Evolutionary conservation across 2,113 vertebrate genomes (phyloP).

Genomic region (Bambusicola thoracicus): DNA sequence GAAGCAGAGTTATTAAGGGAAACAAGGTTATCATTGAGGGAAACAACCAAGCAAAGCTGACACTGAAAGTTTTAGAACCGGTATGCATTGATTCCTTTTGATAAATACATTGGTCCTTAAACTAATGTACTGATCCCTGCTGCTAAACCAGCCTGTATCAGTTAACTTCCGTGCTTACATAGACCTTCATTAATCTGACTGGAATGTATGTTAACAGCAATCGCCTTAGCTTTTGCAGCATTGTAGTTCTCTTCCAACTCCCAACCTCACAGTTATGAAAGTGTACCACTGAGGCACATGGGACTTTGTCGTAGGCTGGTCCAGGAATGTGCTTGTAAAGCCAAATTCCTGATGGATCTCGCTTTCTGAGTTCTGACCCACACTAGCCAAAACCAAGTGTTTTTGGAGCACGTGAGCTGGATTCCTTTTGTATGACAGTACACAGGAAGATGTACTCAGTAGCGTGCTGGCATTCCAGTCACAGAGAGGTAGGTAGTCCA

Average conservation of each 20-base stretch:
- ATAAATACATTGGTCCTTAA: too few species aligned
- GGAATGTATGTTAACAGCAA: accelerated
- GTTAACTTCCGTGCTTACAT: accelerated
- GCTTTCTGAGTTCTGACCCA: background rate
- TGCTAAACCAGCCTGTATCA: too few species aligned
- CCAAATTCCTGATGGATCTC: accelerated
- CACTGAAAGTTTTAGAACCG: too few species aligned
- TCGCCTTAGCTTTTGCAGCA: background rate
- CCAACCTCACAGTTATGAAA: accelerated
- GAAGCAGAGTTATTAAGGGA: too few species aligned
- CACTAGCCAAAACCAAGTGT: background rate
- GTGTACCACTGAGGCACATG: accelerated
- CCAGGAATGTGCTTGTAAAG: too few species aligned
- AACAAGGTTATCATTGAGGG: too few species aligned
- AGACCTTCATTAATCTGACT: accelerated
- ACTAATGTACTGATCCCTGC: too few species aligned
- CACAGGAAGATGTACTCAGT: background rate
- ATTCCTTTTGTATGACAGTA: accelerated
- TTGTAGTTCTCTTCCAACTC: background rate
- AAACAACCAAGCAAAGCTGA: too few species aligned
- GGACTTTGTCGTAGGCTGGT: background rate
- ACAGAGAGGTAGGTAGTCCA: background rate
- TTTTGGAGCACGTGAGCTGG: background rate
- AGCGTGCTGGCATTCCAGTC: background rate
- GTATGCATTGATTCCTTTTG: too few species aligned